Evolutionary conservation across 2,113 vertebrate species (phyloP).

Genomic region (Machaerirhynchus nigripectus): DNA sequence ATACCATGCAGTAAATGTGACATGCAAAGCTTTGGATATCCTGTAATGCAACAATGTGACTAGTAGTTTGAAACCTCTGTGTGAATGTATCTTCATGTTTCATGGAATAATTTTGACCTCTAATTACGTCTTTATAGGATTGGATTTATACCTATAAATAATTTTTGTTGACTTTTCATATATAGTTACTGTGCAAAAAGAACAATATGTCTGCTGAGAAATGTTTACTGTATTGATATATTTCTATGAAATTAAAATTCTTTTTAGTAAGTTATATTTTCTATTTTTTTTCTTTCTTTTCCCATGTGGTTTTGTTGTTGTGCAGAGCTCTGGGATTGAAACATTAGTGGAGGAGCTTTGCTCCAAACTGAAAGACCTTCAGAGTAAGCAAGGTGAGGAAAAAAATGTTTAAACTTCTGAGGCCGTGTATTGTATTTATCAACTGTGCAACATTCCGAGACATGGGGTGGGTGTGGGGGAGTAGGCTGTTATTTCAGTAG

Average conservation of each 20-base stretch:
- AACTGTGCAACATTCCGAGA: not conserved
- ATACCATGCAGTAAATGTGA: not conserved
- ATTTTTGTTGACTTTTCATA: not conserved
- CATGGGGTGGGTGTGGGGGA: not conserved
- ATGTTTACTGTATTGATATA: not conserved
- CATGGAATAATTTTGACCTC: not conserved
- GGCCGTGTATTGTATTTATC: not conserved
- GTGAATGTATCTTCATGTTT: not conserved
- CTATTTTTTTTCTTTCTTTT: not conserved
- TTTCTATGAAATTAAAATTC: not conserved
- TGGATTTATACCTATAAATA: not conserved
- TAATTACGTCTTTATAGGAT: not conserved
- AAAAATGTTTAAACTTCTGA: not conserved
- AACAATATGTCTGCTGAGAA: not conserved
- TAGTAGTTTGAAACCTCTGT: not conserved
- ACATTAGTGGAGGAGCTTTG: constrained; percentile 98
- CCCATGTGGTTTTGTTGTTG: not conserved
- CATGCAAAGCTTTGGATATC: not conserved
- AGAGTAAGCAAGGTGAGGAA: constrained; percentile 92
- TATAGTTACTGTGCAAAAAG: not conserved
- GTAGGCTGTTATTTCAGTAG: not conserved
- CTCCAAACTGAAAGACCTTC: constrained; percentile 96
- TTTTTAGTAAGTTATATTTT: not conserved
- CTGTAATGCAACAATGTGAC: not conserved
- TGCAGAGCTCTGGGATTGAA: constrained; percentile 96